These are phyloP conservation scores for Porites cylindrica DNA, from an alignment of 92 coral and sea anemone genomes.

Conservation along the genomic window DNA sequence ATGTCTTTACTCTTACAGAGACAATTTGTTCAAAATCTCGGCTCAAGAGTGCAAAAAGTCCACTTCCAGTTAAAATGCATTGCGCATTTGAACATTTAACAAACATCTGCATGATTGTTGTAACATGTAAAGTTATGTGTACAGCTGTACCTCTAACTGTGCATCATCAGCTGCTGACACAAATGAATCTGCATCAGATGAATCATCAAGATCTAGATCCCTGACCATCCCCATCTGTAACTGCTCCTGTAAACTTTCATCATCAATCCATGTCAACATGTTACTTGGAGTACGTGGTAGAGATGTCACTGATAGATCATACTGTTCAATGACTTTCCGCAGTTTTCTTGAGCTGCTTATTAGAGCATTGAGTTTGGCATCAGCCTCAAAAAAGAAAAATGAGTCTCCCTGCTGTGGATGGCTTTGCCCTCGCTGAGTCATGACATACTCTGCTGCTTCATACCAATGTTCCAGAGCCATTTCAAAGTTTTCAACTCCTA, in stretches of 20 bases:
- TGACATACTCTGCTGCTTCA: constrained; percentile 65
- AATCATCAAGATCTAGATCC: constrained; percentile 44
- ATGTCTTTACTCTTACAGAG: no score
- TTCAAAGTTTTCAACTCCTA: constrained; percentile 86
- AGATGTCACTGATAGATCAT: constrained; percentile 58
- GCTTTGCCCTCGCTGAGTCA: constrained; percentile 51
- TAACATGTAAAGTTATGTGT: neutral
- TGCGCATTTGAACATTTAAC: no score
- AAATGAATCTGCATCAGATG: constrained; percentile 85
- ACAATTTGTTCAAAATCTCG: no score
- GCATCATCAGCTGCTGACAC: constrained; percentile 94
- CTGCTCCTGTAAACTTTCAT: constrained; percentile 62
- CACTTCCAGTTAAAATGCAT: no score
- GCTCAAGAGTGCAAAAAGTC: no score
- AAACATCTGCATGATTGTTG: no score
- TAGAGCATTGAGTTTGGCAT: constrained; percentile 69
- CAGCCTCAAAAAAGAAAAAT: constrained; percentile 36
- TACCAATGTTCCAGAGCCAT: constrained; percentile 89
- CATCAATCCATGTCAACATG: constrained; percentile 82
- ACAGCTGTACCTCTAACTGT: constrained; percentile 75
- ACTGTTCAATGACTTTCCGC: constrained; percentile 66
- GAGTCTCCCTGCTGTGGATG: constrained; percentile 27
- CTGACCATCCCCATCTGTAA: constrained; percentile 16
- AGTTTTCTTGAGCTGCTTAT: constrained; percentile 71
- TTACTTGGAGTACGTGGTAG: constrained; percentile 46